A percentile compares a stretch with the other conserved stretches of the same genome.
Conservation (phyloP, 2,113 vertebrate genomes). For the Strix aluco region DNA sequence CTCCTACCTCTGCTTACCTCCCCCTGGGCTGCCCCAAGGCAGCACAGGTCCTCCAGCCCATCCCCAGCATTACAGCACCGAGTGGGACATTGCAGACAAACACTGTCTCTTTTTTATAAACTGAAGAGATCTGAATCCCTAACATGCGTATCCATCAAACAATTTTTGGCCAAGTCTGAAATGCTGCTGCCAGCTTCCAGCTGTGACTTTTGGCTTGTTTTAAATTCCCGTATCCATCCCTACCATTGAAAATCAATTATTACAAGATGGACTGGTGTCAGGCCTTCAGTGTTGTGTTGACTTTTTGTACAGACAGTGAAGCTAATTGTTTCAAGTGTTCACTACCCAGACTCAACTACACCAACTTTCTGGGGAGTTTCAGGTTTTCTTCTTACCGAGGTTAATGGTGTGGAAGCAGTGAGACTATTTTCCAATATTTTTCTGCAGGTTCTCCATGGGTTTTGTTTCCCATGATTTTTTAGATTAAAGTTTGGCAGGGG, state of each 20-base stretch:
- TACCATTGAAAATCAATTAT: slow-evolving; percentile 22
- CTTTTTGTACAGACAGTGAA: background rate
- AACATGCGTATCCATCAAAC: background rate
- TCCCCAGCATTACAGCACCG: background rate
- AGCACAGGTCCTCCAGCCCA: background rate
- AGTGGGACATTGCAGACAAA: background rate
- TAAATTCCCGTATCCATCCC: background rate
- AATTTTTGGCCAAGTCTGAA: background rate
- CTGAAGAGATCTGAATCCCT: background rate
- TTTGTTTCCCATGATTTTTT: background rate
- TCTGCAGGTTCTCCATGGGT: background rate
- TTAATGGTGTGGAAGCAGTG: background rate
- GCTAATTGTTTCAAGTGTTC: background rate
- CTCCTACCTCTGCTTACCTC: background rate
- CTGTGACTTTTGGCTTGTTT: slow-evolving; percentile 31
- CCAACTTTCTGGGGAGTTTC: background rate
- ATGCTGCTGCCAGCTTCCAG: slow-evolving; percentile 30
- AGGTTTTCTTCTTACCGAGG: background rate
- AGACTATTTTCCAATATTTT: background rate
- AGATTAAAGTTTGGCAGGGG: background rate
- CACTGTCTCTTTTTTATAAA: background rate
- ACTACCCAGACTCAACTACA: background rate
- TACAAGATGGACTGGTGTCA: background rate
- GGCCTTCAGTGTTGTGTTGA: background rate
- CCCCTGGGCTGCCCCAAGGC: background rate